phyloP scores from a whole-genome alignment of 2,113 vertebrate genomes.

The Psilopsiagon aymara region DNA sequence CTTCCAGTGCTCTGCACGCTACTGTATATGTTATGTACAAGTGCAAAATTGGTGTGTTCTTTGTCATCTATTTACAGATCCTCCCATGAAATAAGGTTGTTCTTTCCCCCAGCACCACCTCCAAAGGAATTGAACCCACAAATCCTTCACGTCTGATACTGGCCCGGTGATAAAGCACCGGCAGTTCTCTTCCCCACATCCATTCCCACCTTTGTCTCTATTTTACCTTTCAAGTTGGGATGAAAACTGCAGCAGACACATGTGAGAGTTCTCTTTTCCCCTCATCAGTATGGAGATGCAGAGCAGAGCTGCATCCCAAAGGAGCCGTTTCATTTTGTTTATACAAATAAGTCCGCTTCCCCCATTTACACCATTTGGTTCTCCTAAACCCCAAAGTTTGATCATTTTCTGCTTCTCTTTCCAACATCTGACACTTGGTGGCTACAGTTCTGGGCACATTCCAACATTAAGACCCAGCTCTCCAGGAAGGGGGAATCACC shows the following conservation, averaged over 20 bases:
- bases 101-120: neutral
- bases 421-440: neutral
- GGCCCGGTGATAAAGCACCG: neutral
- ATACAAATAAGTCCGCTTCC: neutral
- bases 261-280: neutral
- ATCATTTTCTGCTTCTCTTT: neutral
- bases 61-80: conserved; percentile 59
- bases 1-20: conserved; percentile 36
- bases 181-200: neutral
- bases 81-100: conserved; percentile 10
- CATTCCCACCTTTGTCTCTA: neutral
- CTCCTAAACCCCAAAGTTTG: neutral
- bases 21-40: conserved; percentile 66
- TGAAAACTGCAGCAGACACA: conserved; percentile 9
- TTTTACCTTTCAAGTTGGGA: neutral
- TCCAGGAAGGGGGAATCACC: neutral
- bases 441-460: neutral
- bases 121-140: neutral
- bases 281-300: neutral
- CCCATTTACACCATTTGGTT: neutral
- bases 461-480: neutral
- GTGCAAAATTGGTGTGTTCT: conserved; percentile 42
- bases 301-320: neutral
- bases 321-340: neutral
- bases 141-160: neutral